Percentiles rank a stretch among this genome's conserved stretches.
These are phyloP conservation scores for Pelecanoides urinatrix DNA, from an alignment of 2,113 vertebrate genomes.

Conservation along the genomic window DNA sequence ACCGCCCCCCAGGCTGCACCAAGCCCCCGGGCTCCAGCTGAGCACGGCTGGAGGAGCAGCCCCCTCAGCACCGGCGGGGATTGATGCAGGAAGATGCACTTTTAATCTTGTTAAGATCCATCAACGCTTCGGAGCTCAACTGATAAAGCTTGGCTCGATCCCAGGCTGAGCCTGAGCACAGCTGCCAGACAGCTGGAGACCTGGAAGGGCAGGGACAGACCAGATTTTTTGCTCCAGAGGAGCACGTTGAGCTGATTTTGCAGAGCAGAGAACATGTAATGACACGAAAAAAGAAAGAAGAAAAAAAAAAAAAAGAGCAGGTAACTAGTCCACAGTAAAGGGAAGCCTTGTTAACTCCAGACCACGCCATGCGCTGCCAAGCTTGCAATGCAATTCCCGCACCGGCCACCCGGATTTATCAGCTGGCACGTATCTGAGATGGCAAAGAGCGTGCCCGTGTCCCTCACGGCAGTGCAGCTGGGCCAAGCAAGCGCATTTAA, in stretches of 20 bases:
- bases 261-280: background rate
- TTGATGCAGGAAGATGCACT: background rate
- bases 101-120: background rate
- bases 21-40: background rate
- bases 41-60: background rate
- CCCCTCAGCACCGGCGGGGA: background rate
- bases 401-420: background rate
- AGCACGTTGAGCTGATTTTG: background rate
- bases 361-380: background rate
- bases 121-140: background rate
- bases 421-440: background rate
- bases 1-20: background rate
- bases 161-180: background rate
- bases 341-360: background rate
- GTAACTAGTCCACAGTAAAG: background rate
- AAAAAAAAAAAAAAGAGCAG: no score
- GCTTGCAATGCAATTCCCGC: background rate
- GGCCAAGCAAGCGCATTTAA: background rate
- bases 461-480: rapidly evolving
- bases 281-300: background rate
- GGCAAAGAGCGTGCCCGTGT: rapidly evolving
- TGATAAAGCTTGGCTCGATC: rapidly evolving
- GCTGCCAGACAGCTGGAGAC: background rate
- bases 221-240: background rate
- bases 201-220: background rate